Base-by-base conservation (phyloP, 2,113 vertebrate species). In the Elaphurus davidianus region DNA sequence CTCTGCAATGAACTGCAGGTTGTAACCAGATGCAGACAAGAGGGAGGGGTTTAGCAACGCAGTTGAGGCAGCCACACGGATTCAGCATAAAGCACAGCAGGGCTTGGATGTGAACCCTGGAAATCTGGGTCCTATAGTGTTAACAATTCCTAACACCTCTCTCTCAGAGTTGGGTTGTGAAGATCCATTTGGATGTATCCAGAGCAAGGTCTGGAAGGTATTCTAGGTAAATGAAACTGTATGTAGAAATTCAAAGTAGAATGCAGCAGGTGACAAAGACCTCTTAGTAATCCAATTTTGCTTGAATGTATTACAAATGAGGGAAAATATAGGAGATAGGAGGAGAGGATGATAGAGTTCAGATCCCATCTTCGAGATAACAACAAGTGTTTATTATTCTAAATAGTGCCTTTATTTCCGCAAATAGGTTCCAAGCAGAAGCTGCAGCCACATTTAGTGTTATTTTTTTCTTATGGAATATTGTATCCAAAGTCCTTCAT, bases 381-480 rank as follows among this genome's bases (percentile, higher is more conserved):
- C 47, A 7, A 54, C 0, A 86, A 81, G 5, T 54, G 78, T 57
- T 85, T 13, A 19, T 50, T 79, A 59, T 40, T 67, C 64, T 96
- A 89, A 97, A 57, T 7, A 40, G 47, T 95, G 96, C 28, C 97
- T 94, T 95, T 79, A 88, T 98, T 98, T n/a, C 30, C 93, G 30
- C 33, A 94, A 59, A 96, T 92, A 99, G 99, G 96, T 99, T 99
- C 96, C 99, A 99, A 98, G 76, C 97, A 90, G 96, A 98, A 62
- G 99, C 99, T 74, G 98, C 98, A 82, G 97, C 91, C 92, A 99
- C 98, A 76, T 95, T 99, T 78, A 97, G 98, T 89, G 28, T 98
- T n/a, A 96, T 99, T 94, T 98, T 98, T 98, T 97, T 98, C 4
- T 97, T 99, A 55, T 99, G 99, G 99, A 98, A 96, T 71, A 93